Evolutionary conservation across 53 echinoderm and acorn worm species (phyloP), one percentile per base, ranked within the genome.

Genomic region (Arbacia lixula): DNA sequence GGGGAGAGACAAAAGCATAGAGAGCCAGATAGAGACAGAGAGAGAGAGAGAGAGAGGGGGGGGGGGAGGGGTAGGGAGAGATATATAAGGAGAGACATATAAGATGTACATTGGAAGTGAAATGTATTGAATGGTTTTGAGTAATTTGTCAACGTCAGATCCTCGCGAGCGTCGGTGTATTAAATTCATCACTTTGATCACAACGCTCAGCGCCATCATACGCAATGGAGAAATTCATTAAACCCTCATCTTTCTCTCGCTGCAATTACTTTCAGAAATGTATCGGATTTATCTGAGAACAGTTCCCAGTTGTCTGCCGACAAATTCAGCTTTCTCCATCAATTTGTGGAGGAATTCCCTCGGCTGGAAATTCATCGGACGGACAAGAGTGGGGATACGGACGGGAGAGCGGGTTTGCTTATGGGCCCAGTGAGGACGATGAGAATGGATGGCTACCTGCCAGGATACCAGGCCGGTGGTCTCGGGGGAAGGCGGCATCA

Each of bases 151-250:
- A 66, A 9, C 38, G 66, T 66, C 66, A 38, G 3, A 10, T 19
- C 22, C 20, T 36, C 36, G 36, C 66, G 22, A 20, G n/a, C 9
- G 66, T 66, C 66, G 66, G 66, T 66, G 66, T 66, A 66, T 66
- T 66, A 66, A 66, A 1, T 36, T 66, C 66, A 66, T 66, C n/a
- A 38, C 66, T 66, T 66, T 66, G 66, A 66, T 66, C 66, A 66
- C 66, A 36, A 38, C 38, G 37, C 36, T 66, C 66, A 66, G n/a
- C 36, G 24, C 20, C 66, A 66, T n/a, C 66, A 38, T 38, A 24
- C 66, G 10, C 36, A 36, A n/a, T 20, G 38, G 66, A 66, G 66
- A 66, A 36, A 66, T 20, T 66, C 66, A 66, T 66, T 66, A 66
- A 66, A 66, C 38, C 66, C 22, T 38, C 66, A 66, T 66, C 36